Evolutionary conservation across 2,888 invertebrate genomes (phyloP).

Genomic region (Ormyrus labotus): DNA sequence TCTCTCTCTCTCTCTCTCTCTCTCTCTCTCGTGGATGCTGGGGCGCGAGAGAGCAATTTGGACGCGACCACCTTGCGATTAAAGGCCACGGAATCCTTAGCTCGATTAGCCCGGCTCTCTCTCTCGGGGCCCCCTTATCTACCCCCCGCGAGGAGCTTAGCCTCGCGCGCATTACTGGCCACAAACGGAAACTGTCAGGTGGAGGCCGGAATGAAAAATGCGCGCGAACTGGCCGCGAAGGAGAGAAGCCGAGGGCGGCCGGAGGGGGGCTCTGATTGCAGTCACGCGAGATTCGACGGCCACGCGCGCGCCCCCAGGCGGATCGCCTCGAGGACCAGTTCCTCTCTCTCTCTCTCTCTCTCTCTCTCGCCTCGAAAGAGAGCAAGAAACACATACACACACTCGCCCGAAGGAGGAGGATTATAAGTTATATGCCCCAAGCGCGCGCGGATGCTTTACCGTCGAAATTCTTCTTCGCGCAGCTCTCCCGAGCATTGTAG

Average conservation of each 20-base stretch:
- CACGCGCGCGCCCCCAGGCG: background rate
- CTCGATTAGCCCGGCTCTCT: no score
- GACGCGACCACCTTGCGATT: no score
- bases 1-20: no score
- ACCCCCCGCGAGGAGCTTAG: conserved; percentile 48
- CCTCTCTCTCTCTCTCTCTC: no score
- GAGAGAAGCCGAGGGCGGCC: background rate
- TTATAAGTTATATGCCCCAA: background rate
- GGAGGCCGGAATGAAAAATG: conserved; percentile 48
- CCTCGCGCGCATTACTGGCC: background rate
- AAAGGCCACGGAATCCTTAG: no score
- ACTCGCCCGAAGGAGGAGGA: background rate
- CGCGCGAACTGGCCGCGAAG: background rate
- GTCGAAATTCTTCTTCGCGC: background rate
- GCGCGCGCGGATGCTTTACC: background rate
- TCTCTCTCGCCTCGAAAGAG: background rate
- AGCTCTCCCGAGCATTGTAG: background rate
- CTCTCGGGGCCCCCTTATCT: conserved; percentile 30
- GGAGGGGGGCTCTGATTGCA: conserved; percentile 55
- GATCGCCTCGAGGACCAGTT: conserved; percentile 22
- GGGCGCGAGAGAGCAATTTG: no score
- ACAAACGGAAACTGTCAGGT: conserved; percentile 38
- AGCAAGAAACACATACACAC: background rate
- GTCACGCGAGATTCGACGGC: conserved; percentile 60
- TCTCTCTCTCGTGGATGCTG: no score